Percentiles rank a stretch among this genome's conserved stretches.
These are phyloP conservation scores for Egretta garzetta DNA, from an alignment of 2,113 vertebrate genomes.

Conservation along the genomic window DNA sequence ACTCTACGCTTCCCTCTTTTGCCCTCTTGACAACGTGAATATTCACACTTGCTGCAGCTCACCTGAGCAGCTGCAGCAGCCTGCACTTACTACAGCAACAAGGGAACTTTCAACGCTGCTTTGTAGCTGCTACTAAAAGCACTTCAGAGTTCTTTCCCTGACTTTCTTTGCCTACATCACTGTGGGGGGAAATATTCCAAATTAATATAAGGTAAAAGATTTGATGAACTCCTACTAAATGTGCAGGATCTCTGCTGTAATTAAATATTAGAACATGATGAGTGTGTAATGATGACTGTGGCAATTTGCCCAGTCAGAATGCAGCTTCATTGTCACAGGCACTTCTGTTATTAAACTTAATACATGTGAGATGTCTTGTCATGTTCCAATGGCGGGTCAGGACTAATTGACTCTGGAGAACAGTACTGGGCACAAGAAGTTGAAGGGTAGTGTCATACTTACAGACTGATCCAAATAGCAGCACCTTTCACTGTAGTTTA, in stretches of 20 bases:
- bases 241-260: neutral
- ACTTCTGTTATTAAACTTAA: neutral
- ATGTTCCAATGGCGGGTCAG: neutral
- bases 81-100: neutral
- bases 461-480: neutral
- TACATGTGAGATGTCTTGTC: neutral
- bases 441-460: neutral
- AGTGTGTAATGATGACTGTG: neutral
- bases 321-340: neutral
- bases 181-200: neutral
- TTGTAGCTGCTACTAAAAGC: neutral
- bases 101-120: neutral
- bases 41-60: neutral
- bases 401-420: neutral
- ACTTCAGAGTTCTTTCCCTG: neutral
- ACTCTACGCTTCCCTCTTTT: rapidly evolving
- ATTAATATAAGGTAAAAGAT: neutral
- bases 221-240: neutral
- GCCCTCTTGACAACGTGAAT: neutral
- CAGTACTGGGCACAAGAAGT: neutral
- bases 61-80: neutral
- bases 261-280: neutral
- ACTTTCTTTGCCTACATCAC: neutral
- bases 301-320: neutral
- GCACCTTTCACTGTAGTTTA: neutral